phyloP scores from a whole-genome alignment of 2,888 invertebrate genomes.

The Phengaris arion region DNA sequence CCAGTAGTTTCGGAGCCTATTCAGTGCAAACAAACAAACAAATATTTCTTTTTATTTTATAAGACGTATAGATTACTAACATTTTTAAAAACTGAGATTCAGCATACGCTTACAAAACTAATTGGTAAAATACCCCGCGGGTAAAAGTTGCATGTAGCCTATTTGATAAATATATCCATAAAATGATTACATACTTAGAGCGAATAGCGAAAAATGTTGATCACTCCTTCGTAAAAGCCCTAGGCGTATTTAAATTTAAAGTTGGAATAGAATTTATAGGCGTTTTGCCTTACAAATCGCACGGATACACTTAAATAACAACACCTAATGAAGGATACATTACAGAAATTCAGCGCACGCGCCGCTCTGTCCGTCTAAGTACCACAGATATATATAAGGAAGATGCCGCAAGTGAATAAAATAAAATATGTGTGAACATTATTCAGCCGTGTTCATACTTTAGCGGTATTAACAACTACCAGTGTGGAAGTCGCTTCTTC shows the following conservation, averaged over 20 bases:
- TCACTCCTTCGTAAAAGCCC: neutral
- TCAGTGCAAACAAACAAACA: no score
- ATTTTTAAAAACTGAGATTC: neutral
- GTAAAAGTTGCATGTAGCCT: neutral
- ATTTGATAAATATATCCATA: neutral
- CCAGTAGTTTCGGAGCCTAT: no score
- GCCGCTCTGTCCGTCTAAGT: neutral
- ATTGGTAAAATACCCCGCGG: neutral
- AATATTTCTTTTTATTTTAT: no score
- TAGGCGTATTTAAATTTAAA: conserved; percentile 7
- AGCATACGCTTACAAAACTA: neutral
- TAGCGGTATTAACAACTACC: no score
- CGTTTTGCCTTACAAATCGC: conserved; percentile 15
- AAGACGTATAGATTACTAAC: no score
- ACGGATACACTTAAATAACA: conserved; percentile 17
- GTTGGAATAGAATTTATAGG: conserved; percentile 12
- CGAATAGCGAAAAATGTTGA: neutral
- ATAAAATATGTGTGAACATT: neutral
- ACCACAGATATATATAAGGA: neutral
- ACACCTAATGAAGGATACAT: conserved; percentile 21
- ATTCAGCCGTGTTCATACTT: conserved; percentile 25
- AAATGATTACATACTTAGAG: conserved; percentile 5
- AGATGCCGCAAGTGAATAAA: neutral
- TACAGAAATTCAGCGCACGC: conserved; percentile 19
- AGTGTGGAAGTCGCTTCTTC: no score